Base-by-base conservation (phyloP, 1,140 invertebrate species). In the Listronotus oregonensis region DNA sequence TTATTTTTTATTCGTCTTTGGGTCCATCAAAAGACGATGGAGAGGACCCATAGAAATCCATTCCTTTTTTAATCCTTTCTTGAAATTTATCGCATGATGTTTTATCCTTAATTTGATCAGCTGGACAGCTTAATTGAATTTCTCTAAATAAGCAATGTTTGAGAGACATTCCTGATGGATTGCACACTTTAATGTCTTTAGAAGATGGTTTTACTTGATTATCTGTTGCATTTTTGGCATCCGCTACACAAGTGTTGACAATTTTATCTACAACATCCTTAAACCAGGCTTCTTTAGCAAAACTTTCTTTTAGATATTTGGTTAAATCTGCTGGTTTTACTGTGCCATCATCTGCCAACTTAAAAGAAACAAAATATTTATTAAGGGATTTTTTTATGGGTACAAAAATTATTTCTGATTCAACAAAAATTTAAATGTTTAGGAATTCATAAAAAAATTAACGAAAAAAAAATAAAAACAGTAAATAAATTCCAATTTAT, bases 141-240 rank as follows among this genome's bases (percentile, higher is more conserved):
- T 79, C 75, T 46, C 71, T 73, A 72, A 76, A 79, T 8, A 80
- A 37, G 63, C 79, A 80, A 54, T 78, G 76, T 40, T 71, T 71
- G 17, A 78, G 69, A 62, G 73, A 73, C 10, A 78, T 70, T n/a
- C 61, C 71, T 10, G 74, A 55, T 4, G 74, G 71, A 70, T 77
- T 79, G 64, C 79, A 80, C 9, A 68, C 44, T 62, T 69, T 64
- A 44, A 64, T 44, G 46, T 70, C 67, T 7, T 43, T 49, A 4
- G 60, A 51, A 17, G 34, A 12, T 12, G 47, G 47, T 12, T 71
- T 67, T 10, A 64, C 57, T 14, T 56, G 46, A 49, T 64, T 64
- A 14, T 54, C 57, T 32, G 71, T 70, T 5, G 71, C 71, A 52
- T 71, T 74, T 46, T 73, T 72, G 18, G 69, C 72, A 71, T 72